These are phyloP conservation scores for Rattus rattus DNA, from an alignment of 2,113 vertebrate genomes.

Conservation along the genomic window DNA sequence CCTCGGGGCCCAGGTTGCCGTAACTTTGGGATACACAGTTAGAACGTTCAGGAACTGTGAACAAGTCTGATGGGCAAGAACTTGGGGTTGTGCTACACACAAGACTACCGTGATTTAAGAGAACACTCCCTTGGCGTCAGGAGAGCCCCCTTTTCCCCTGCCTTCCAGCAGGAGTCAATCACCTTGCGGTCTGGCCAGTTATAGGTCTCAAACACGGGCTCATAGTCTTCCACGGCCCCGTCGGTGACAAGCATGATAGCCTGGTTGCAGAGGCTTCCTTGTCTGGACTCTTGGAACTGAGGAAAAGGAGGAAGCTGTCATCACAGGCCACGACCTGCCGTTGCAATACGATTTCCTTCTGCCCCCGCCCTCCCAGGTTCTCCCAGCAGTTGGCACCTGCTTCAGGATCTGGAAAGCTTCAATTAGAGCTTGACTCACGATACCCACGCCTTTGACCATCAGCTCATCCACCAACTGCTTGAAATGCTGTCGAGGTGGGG, in stretches of 20 bases:
- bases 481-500: constrained; percentile 90
- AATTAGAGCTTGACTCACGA: constrained; percentile 93
- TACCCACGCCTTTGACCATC: constrained; percentile 95
- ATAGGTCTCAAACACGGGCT: constrained; percentile 94
- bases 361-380: neutral
- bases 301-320: neutral
- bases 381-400: constrained; percentile 86
- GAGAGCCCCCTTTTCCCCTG: fast-evolving
- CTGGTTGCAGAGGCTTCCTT: constrained; percentile 96
- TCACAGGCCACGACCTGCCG: fast-evolving
- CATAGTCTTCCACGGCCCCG: constrained; percentile 95
- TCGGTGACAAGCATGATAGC: constrained; percentile 98
- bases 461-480: constrained; percentile 94
- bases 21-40: neutral
- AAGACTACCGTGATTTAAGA: neutral
- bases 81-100: neutral
- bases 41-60: neutral
- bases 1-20: neutral
- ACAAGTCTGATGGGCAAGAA: neutral
- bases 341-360: no score
- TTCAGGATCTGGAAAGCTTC: constrained; percentile 96
- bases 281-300: constrained; percentile 88
- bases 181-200: constrained; percentile 97
- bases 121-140: neutral
- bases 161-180: constrained; percentile 42